Evolutionary conservation across 2,888 invertebrate genomes (phyloP).

Genomic region (Polia nebulosa): DNA sequence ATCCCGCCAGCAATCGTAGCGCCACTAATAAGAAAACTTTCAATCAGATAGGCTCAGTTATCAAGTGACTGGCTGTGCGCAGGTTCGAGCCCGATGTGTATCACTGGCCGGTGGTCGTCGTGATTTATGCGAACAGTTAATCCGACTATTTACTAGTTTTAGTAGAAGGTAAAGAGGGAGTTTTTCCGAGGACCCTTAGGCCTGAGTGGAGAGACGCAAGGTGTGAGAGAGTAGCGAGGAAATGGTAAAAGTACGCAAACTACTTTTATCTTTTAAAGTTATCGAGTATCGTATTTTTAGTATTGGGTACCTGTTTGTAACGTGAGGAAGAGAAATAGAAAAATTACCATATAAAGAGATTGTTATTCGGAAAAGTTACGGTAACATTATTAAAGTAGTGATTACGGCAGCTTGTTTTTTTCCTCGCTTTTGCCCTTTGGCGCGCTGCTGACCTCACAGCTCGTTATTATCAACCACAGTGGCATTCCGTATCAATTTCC

Average conservation of each 20-base stretch:
- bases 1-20: conserved; percentile 25
- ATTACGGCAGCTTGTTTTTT: conserved; percentile 2
- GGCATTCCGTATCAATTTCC: conserved; percentile 11
- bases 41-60: conserved; percentile 60
- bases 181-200: conserved; percentile 83
- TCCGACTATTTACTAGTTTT: conserved; percentile 90
- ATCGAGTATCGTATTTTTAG: not conserved
- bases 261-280: not conserved
- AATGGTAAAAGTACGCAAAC: not conserved
- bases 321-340: not conserved
- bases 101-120: conserved; percentile 64
- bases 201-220: conserved; percentile 64
- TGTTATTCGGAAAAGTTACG: not conserved
- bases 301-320: not conserved
- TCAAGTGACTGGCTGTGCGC: conserved; percentile 40
- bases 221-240: conserved; percentile 30
- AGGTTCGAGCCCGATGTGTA: conserved; percentile 72
- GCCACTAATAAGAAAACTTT: conserved; percentile 67
- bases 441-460: not conserved
- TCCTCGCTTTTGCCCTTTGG: not conserved
- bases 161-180: conserved; percentile 88
- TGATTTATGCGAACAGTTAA: conserved; percentile 88
- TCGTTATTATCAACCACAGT: conserved; percentile 2
- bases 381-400: not conserved
- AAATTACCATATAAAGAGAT: not conserved